Conservation (phyloP, 2,888 invertebrate species). For the Zonitis immaculata region DNA sequence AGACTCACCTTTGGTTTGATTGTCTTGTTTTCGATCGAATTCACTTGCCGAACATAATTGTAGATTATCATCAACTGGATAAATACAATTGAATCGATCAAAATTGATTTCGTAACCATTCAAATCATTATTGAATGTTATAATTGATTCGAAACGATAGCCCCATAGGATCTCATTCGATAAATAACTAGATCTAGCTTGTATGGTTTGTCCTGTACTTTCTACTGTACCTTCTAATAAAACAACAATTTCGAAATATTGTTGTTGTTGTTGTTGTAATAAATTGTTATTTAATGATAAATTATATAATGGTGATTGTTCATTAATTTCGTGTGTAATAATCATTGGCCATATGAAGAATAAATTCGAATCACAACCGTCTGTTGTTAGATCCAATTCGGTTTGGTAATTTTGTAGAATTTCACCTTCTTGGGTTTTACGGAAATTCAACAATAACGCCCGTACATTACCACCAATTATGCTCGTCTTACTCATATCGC, state of each 20-base stretch:
- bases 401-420: slow-evolving; percentile 72
- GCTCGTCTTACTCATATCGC: slow-evolving; percentile 87
- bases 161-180: slow-evolving; percentile 77
- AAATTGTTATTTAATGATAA: too few relatives aligned
- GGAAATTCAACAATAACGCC: slow-evolving; percentile 75
- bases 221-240: slow-evolving; percentile 85
- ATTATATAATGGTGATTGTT: slow-evolving; percentile 77
- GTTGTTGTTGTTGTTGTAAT: slow-evolving; percentile 79
- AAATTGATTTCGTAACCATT: too few relatives aligned
- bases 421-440: slow-evolving; percentile 71
- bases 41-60: too few relatives aligned
- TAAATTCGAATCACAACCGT: slow-evolving; percentile 61
- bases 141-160: slow-evolving; percentile 71
- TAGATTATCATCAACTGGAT: too few relatives aligned
- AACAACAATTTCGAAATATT: slow-evolving; percentile 78
- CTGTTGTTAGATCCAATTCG: slow-evolving; percentile 63
- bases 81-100: too few relatives aligned
- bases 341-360: slow-evolving; percentile 95
- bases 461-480: slow-evolving; percentile 83
- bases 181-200: slow-evolving; percentile 72
- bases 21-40: too few relatives aligned
- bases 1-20: too few relatives aligned
- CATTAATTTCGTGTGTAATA: slow-evolving; percentile 81
- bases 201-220: slow-evolving; percentile 75
- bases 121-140: slow-evolving; percentile 67